phyloP scores from a whole-genome alignment of 2,888 invertebrate genomes.

The Myopa testacea region DNA sequence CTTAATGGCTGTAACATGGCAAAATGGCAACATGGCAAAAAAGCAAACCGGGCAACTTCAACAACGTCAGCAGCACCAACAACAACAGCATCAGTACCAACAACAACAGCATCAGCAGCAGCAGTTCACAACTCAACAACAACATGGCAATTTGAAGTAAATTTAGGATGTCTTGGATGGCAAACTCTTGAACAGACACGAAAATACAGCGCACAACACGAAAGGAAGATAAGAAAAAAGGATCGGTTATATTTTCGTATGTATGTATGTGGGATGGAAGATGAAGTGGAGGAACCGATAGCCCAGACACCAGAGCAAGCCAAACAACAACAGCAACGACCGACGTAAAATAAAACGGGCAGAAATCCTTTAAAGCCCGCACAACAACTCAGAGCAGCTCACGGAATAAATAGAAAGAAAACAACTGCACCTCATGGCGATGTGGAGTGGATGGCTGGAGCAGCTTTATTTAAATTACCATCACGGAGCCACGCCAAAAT shows the following conservation, averaged over 20 bases:
- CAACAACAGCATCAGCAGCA: conserved; percentile 44
- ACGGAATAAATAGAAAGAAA: conserved; percentile 13
- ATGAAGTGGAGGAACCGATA: background rate
- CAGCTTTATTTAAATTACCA: conserved; percentile 63
- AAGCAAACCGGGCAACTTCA: background rate
- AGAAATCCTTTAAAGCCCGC: conserved; percentile 9
- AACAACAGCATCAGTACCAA: conserved; percentile 25
- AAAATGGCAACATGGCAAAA: conserved; percentile 31
- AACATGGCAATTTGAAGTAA: conserved; percentile 40
- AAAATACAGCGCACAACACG: conserved; percentile 33
- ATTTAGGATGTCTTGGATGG: conserved; percentile 43
- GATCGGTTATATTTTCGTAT: background rate
- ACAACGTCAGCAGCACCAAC: background rate
- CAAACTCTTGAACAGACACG: conserved; percentile 15
- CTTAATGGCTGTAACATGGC: conserved; percentile 51
- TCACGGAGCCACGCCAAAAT: conserved; percentile 56
- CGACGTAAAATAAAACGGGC: background rate
- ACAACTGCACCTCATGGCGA: background rate
- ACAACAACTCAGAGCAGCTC: background rate
- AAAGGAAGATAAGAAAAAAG: conserved; percentile 24
- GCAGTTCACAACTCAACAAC: conserved; percentile 41
- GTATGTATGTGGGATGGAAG: background rate
- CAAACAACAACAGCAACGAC: conserved; percentile 11
- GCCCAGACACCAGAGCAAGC: too few relatives aligned
- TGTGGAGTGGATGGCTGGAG: conserved; percentile 13